Evolutionary conservation across 2,113 vertebrate species (phyloP), one percentile per base, ranked within the genome.

Genomic region (Sminthopsis crassicaudata): DNA sequence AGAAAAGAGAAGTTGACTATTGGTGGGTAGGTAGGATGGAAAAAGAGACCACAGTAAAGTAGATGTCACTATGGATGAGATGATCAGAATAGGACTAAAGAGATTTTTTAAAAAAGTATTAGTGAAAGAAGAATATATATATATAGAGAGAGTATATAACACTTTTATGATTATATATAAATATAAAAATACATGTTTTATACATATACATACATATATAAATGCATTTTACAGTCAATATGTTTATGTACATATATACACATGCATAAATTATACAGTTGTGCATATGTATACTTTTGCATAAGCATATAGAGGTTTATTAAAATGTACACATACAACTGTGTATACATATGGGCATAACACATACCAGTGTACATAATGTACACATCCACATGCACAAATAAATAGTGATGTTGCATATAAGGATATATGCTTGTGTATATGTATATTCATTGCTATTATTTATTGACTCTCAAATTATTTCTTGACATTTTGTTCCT

Each of bases 21-120:
- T 30, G 42, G 12, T 22, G 16, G 0, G 0, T 22, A 46, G 0
- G 0, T 22, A 46, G 10, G 0, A 0, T 0, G 30, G 3, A 9
- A 25, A 67, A 67, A 42, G 6, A 26, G 92, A 11, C 53, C 90
- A 42, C 36, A 30, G 54, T 48, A 90, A 92, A 55, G 48, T 2
- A 55, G 6, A 46, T 4, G 8, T 46, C 7, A 14, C 76, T 53
- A 55, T 94, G 96, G 27, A 12, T 46, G 92, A 53, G 27, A 48
- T 53, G n/a, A 76, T 27, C 36, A 97, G 93, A 24, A 30, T n/a
- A 30, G 50, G 23, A 90, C 50, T 8, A 27, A 94, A 48, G 55
- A 16, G 0, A 54, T 60, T 55, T 92, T 60, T 76, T 55, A 84
- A 93, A 53, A 53, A 23, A 91, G 76, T 8, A 1, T 52, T 16